A percentile compares a stretch with the other conserved stretches of the same genome.
Conservation (phyloP, 2,113 vertebrate species). For the Xiphophorus maculatus region DNA sequence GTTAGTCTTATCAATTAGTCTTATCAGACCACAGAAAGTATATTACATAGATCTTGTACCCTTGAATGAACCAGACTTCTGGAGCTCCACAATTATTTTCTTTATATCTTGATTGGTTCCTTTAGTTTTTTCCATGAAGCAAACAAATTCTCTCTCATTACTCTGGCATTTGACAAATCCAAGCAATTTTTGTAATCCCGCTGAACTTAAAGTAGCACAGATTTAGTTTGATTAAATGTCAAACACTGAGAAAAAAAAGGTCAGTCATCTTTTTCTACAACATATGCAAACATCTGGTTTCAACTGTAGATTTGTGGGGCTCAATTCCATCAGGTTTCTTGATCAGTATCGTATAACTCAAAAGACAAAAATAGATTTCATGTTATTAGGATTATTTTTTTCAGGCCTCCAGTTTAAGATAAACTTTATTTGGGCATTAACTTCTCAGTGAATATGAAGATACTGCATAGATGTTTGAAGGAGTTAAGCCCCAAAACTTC, state of each 20-base stretch:
- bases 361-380: conserved; percentile 55
- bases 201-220: neutral
- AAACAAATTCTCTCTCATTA: neutral
- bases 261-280: neutral
- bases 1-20: too few relatives aligned
- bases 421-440: conserved; percentile 52
- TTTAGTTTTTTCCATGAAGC: neutral
- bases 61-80: neutral
- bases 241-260: neutral
- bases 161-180: neutral
- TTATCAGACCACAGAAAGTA: too few relatives aligned
- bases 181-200: neutral
- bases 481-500: conserved; percentile 68
- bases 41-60: neutral
- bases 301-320: conserved; percentile 62
- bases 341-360: conserved; percentile 56
- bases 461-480: conserved; percentile 65
- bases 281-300: neutral
- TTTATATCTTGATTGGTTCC: neutral
- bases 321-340: conserved; percentile 71
- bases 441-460: conserved; percentile 50
- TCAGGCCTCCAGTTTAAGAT: conserved; percentile 57
- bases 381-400: conserved; percentile 50
- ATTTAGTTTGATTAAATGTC: neutral
- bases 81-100: neutral